Conservation (phyloP, 2,888 invertebrate genomes). For the Palloptera scutellata region DNA sequence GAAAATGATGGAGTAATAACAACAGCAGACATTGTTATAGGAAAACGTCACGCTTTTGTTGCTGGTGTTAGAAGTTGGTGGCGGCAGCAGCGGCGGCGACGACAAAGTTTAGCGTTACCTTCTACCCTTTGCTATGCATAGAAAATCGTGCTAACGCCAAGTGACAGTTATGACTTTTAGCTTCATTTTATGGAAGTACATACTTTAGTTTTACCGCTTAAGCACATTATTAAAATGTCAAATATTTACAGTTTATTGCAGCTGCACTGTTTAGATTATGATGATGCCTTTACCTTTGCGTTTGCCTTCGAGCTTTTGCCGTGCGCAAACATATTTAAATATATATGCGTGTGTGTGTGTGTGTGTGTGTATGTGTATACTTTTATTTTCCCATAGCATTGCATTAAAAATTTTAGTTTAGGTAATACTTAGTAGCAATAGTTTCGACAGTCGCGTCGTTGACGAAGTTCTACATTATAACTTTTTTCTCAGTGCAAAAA, state of each 20-base stretch:
- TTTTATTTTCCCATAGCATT: too few relatives aligned
- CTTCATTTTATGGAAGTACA: constrained; percentile 44
- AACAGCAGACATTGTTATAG: constrained; percentile 16
- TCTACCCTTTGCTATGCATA: not conserved
- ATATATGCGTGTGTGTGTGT: too few relatives aligned
- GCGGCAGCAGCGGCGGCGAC: constrained; percentile 1
- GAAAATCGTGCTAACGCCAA: constrained; percentile 36
- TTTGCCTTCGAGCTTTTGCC: too few relatives aligned
- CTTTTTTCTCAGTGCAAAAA: too few relatives aligned
- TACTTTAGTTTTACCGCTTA: constrained; percentile 37
- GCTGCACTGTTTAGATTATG: constrained; percentile 48
- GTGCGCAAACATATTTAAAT: too few relatives aligned
- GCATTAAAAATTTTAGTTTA: too few relatives aligned
- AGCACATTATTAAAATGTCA: constrained; percentile 57
- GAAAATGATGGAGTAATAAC: constrained; percentile 9
- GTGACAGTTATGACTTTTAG: constrained; percentile 43
- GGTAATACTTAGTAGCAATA: too few relatives aligned
- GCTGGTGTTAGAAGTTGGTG: not conserved
- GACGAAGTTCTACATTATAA: too few relatives aligned
- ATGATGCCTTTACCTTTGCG: not conserved
- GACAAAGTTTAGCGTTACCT: not conserved
- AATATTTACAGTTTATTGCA: constrained; percentile 61
- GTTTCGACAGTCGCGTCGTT: too few relatives aligned
- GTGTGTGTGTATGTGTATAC: too few relatives aligned
- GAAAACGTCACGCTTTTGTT: constrained; percentile 22